A percentile compares a stretch with the other conserved stretches of the same genome.
Conservation (phyloP, 2,797 vertebrate species). For the Anas capensis region DNA sequence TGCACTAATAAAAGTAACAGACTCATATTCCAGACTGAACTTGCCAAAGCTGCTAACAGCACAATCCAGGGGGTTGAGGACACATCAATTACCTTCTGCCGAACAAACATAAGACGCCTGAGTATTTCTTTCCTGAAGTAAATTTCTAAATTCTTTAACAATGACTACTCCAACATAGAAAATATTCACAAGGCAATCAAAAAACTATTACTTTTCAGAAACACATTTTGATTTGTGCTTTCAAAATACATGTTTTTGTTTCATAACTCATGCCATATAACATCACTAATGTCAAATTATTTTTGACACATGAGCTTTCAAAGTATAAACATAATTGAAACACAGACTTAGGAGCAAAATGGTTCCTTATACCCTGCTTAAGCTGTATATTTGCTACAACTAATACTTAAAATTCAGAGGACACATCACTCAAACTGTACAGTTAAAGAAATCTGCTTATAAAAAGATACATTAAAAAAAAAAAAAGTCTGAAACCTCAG, state of each 20-base stretch:
- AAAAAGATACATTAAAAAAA: background rate
- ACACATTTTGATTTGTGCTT: background rate
- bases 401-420: conserved; percentile 22
- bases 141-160: conserved; percentile 18
- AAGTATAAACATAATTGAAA: conserved; percentile 46
- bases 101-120: conserved; percentile 57
- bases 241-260: conserved; percentile 7
- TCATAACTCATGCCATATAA: background rate
- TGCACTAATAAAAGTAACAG: background rate
- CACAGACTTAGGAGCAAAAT: conserved; percentile 53
- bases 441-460: background rate
- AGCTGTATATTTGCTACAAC: background rate
- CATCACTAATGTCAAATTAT: background rate
- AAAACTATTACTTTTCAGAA: conserved; percentile 12
- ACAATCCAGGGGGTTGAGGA: conserved; percentile 4
- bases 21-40: background rate
- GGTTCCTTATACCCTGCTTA: conserved; percentile 30
- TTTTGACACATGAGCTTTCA: background rate
- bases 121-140: conserved; percentile 13
- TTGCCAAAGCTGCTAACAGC: conserved; percentile 51
- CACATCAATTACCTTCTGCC: conserved; percentile 37
- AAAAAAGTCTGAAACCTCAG: background rate
- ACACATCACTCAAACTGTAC: background rate
- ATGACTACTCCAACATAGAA: background rate
- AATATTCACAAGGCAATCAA: background rate